Evolutionary conservation across 2,113 vertebrate species (phyloP), one percentile per base, ranked within the genome.

Genomic region (Empidonax traillii): DNA sequence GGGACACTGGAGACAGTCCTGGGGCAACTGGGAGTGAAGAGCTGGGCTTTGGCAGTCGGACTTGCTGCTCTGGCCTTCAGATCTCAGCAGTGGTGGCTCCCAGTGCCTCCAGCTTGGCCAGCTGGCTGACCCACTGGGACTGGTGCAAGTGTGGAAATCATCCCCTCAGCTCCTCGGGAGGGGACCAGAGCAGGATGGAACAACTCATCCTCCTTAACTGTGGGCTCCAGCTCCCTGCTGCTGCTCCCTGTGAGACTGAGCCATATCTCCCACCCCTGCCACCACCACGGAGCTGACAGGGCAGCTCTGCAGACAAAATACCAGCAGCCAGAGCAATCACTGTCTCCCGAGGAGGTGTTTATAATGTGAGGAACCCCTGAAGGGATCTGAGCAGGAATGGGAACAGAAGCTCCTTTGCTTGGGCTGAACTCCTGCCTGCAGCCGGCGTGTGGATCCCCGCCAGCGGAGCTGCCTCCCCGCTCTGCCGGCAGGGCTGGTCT

Each of bases 381-480:
- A 69, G 89, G 81, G 61, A 89, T 78, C 31, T 44, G 89, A 85
- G 75, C 58, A 77, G 85, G 67, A 69, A 21, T 4, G 44, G 88
- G 92, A 93, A 73, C 92, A 90, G 90, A 72, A 96, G 85, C 76
- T 88, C 53, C 78, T 76, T 68, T 66, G 41, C 90, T 56, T 23
- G 75, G 78, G 75, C 66, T 76, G 87, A 87, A 20, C 62, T 84
- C 61, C 85, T 67, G 69, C 71, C 71, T 46, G 74, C 18, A 67
- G 35, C 35, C 8, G 0, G 68, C 4, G 1, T 0, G 4, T 81
- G 79, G 87, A 87, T 33, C 61, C 28, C 19, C 2, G 63, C 73
- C 84, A 89, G 67, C 1, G 0, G 61, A 75, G 68, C 78, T 37
- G 69, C 74, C 85, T 59, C 73, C 59, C 59, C 4, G 33, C 69